Evolutionary conservation across 2,113 vertebrate species (phyloP), one percentile per base, ranked within the genome.

Genomic region (Ornithorhynchus anatinus): DNA sequence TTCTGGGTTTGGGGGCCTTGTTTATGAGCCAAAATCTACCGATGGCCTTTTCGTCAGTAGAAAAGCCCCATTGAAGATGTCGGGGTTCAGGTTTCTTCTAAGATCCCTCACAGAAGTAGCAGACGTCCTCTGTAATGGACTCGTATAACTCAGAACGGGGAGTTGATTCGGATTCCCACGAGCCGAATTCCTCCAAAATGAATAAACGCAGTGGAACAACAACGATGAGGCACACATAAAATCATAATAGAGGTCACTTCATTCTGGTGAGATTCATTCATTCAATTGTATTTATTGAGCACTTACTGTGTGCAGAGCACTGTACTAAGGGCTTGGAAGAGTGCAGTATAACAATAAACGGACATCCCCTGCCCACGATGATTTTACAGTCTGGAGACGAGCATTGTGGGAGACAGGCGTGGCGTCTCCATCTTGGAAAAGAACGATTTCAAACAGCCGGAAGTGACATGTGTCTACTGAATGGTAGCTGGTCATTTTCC

Each of bases 151-250:
- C 72, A 56, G 77, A 81, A 86, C 50, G 75, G 71, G 65, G 81
- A 86, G 84, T 85, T 75, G 74, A 77, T 82, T 91, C 87, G 82
- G 89, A 89, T 85, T 85, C 80, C 78, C 86, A 79, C 88, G 75
- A 88, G 89, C 80, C 75, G 53, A 29, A 79, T 80, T 75, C 59
- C 79, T 86, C 82, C 89, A 80, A 78, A 89, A 90, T 82, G 84
- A 86, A 52, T 64, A 61, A 45, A 83, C 65, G 71, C 75, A 86
- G 74, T 80, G 69, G 79, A 79, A 53, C 75, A 82, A 77, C 20
- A 56, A 87, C 69, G 45, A 70, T 67, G 87, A 89, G 88, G 92
- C 91, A 84, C n/a, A 45, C 89, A 89, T 78, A 78, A 86, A 86
- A 91, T 76, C 80, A 84, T 76, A 75, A 80, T 83, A 85, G 68